phyloP scores from a whole-genome alignment of 30 jellyfish, hydroid and myxozoan genomes.

The Turritopsis rubra region DNA sequence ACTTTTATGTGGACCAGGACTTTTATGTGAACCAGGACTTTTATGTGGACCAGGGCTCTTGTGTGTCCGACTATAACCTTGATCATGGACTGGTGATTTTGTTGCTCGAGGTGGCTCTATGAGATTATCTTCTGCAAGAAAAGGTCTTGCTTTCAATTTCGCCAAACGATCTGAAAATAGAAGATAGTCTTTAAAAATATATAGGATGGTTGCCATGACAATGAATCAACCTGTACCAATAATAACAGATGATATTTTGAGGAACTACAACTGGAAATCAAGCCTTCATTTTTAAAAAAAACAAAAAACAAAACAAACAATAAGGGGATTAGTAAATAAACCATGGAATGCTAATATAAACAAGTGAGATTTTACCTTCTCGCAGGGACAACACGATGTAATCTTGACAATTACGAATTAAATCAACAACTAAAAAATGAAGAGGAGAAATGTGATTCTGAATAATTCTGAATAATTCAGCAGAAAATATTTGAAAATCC shows the following conservation, averaged over 20 bases:
- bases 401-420: conserved; percentile 48
- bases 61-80: background rate
- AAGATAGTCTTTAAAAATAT: background rate
- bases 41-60: background rate
- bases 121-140: conserved; percentile 43
- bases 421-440: conserved; percentile 47
- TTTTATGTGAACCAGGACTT: background rate
- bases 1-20: background rate
- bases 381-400: conserved; percentile 31
- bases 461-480: too few relatives aligned
- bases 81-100: background rate
- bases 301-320: too few relatives aligned
- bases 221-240: background rate
- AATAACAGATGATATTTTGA: background rate
- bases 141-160: conserved; percentile 77
- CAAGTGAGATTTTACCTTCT: too few relatives aligned
- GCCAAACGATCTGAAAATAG: conserved; percentile 53
- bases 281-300: too few relatives aligned
- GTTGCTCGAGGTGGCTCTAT: conserved; percentile 40
- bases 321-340: background rate
- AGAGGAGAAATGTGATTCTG: too few relatives aligned
- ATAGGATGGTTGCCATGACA: background rate
- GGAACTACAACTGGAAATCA: too few relatives aligned
- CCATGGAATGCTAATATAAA: too few relatives aligned
- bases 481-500: too few relatives aligned